Base-by-base conservation (phyloP, 2,888 invertebrate genomes). In the Griposia aprilina region DNA sequence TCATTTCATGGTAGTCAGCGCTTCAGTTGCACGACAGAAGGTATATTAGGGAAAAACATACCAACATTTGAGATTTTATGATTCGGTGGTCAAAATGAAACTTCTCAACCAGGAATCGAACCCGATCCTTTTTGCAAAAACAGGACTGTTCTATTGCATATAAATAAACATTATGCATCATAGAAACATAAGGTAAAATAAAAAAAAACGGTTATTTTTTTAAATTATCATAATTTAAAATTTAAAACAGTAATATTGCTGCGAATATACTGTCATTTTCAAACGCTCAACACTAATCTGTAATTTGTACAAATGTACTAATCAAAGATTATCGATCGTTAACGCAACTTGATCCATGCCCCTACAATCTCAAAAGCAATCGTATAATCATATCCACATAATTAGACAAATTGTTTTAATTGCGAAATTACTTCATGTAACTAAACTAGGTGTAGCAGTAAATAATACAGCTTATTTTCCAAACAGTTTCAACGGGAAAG, bases 331-430 rank as follows among this genome's bases (percentile, higher is more conserved):
- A 78, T 11, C 60, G 52, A 62, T 20, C 36, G 13, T 1, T 69
- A 62, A 62, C 62, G 69, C 48, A 26, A 36, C 5, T 59, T 70
- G 36, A 78, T 36, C 62, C 23, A 26, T 36, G 79, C 68, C 36
- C 52, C 10, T n/a, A 50, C 17, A 63, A 48, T 36, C 17, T 80
- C 13, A 41, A 41, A 80, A 80, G 17, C 23, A 36, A 79, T 55
- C 45, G 52, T n/a, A 4, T 45, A 52, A 17, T 59, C 11, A 20
- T 78, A 45, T 79, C 36, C 30, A 17, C 45, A 60, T 67, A 60
- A 75, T 30, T 45, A 67, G 50, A 60, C 23, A 59, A n/a, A 57
- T 50, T 59, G 60, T 60, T 77, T 52, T 67, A 79, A 68, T 67
- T 78, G 26, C 26, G 6, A 65, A 23, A 13, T 4, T 57, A 48